phyloP scores from a whole-genome alignment of 23 tunicate genomes.

The Oikopleura albicans region DNA sequence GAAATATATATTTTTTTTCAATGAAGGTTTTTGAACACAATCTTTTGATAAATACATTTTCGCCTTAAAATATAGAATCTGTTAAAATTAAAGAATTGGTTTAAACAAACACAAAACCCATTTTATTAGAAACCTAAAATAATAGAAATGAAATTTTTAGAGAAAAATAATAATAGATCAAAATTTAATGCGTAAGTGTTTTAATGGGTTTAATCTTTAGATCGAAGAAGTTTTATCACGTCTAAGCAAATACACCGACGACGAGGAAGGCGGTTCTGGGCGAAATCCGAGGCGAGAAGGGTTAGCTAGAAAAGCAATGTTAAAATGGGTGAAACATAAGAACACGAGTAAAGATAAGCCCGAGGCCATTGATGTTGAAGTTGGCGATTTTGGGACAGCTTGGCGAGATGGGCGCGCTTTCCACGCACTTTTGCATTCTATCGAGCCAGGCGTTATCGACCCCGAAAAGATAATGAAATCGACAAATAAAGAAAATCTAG shows the following conservation, averaged over 20 bases:
- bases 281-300: background rate
- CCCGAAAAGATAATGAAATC: conserved; percentile 19
- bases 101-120: too few species aligned
- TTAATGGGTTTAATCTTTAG: too few species aligned
- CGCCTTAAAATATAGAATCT: too few species aligned
- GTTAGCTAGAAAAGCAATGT: conserved; percentile 67
- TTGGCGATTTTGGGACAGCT: conserved; percentile 71
- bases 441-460: conserved; percentile 52
- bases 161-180: too few species aligned
- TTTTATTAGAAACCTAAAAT: too few species aligned
- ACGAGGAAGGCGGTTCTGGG: background rate
- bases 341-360: conserved; percentile 62
- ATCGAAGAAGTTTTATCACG: background rate
- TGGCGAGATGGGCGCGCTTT: conserved; percentile 90
- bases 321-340: conserved; percentile 64
- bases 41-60: too few species aligned
- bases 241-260: background rate
- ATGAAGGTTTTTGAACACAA: too few species aligned
- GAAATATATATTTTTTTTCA: too few species aligned
- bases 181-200: too few species aligned
- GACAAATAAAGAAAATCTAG: conserved; percentile 46
- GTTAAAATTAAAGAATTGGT: too few species aligned
- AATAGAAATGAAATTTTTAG: too few species aligned
- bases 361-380: conserved; percentile 40
- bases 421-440: conserved; percentile 55